Evolutionary conservation across 2,888 invertebrate genomes (phyloP).

Genomic region (Pseudanteris insignis): DNA sequence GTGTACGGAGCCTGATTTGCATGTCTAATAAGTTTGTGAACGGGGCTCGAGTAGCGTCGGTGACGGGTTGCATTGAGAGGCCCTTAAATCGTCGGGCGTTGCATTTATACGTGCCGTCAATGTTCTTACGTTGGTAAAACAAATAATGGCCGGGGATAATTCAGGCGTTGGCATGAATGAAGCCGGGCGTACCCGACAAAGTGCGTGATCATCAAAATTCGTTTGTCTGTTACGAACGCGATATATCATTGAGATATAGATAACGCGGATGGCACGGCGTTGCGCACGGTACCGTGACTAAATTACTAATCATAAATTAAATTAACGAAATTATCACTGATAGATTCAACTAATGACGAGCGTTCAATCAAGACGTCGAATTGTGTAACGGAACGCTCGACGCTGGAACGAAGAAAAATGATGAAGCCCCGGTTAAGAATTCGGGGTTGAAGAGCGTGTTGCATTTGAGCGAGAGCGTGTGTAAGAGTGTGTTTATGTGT

Average conservation of each 20-base stretch:
- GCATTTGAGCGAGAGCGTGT: slow-evolving; percentile 20
- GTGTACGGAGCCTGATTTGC: too few species aligned
- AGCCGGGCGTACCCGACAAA: neutral
- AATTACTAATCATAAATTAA: slow-evolving; percentile 41
- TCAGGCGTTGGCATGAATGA: neutral
- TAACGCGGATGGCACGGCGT: slow-evolving; percentile 22
- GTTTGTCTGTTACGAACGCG: slow-evolving; percentile 32
- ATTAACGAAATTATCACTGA: slow-evolving; percentile 39
- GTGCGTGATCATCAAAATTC: slow-evolving; percentile 22
- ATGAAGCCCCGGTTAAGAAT: slow-evolving; percentile 25
- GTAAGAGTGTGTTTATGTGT: too few species aligned
- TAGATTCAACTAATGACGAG: slow-evolving; percentile 36
- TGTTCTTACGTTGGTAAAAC: too few species aligned
- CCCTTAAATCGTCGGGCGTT: too few species aligned
- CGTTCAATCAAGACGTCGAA: slow-evolving; percentile 37
- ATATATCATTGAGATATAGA: slow-evolving; percentile 28
- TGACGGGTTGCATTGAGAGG: too few species aligned
- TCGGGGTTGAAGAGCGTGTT: slow-evolving; percentile 23
- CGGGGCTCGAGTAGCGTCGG: too few species aligned
- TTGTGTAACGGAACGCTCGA: slow-evolving; percentile 30
- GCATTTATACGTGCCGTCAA: too few species aligned
- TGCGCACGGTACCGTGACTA: too few species aligned
- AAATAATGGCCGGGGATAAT: neutral
- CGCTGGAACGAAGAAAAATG: slow-evolving; percentile 31
- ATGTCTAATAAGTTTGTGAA: too few species aligned